Evolutionary conservation across 2,888 invertebrate genomes (phyloP).

Genomic region (Plagiodera versicolora): DNA sequence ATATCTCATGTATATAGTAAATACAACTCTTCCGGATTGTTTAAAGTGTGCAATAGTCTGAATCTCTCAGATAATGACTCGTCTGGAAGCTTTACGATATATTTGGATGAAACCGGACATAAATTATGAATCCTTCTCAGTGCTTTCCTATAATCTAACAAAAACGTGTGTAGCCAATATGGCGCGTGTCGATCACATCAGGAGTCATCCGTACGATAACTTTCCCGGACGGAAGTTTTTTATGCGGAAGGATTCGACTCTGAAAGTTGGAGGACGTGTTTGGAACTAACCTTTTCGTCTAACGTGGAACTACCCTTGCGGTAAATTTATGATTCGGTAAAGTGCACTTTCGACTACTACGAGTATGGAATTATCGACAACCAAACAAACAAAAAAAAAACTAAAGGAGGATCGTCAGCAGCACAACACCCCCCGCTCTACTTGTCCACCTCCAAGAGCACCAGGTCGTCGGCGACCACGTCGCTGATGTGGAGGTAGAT

Average conservation of each 20-base stretch:
- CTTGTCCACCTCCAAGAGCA: conserved; percentile 73
- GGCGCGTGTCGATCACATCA: too few relatives aligned
- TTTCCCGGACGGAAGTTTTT: too few relatives aligned
- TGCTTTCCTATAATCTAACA: too few relatives aligned
- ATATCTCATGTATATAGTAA: conserved; percentile 54
- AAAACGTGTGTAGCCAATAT: too few relatives aligned
- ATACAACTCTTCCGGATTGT: conserved; percentile 55
- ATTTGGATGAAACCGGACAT: too few relatives aligned
- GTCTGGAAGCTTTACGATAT: conserved; percentile 26
- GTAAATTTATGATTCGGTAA: background rate
- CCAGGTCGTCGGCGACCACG: conserved; percentile 92
- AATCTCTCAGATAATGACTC: conserved; percentile 38
- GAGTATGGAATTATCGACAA: background rate
- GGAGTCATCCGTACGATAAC: too few relatives aligned
- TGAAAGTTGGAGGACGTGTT: too few relatives aligned
- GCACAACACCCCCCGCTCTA: conserved; percentile 49
- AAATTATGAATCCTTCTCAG: too few relatives aligned
- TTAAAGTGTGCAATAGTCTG: conserved; percentile 56
- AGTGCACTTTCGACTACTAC: background rate
- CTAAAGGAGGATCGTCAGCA: conserved; percentile 8
- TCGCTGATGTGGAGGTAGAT: conserved; percentile 95
- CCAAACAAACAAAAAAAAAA: background rate
- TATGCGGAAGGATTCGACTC: too few relatives aligned
- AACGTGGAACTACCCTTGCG: background rate
- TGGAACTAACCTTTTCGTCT: background rate